Conservation (phyloP, 2,797 vertebrate genomes). For the Squalus acanthias region DNA sequence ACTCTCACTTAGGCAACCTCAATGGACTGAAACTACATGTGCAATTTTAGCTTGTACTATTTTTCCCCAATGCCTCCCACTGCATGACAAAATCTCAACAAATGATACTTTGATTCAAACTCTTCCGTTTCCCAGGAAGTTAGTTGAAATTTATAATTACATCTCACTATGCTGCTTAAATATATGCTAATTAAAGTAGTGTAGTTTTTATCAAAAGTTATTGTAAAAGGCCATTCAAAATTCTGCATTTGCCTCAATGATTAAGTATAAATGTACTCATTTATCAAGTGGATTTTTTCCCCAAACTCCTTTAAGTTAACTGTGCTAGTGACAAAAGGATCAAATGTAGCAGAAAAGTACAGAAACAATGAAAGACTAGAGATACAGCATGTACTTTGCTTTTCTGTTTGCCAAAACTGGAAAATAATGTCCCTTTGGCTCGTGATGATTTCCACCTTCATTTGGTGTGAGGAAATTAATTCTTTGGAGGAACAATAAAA, state of each 20-base stretch:
- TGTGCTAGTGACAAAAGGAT: background rate
- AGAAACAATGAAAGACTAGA: background rate
- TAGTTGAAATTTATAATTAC: background rate
- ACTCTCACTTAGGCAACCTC: background rate
- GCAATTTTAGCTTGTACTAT: background rate
- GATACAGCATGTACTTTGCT: background rate
- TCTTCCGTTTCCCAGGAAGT: background rate
- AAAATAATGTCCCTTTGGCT: background rate
- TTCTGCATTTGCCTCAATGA: background rate
- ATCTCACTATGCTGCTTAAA: background rate
- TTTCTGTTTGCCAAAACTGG: background rate
- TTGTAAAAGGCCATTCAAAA: background rate
- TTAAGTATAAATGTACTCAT: background rate
- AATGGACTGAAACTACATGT: slow-evolving; percentile 1
- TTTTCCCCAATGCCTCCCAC: background rate
- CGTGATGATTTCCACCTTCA: background rate
- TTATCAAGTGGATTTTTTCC: background rate
- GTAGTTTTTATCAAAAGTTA: background rate
- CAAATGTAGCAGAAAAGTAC: background rate
- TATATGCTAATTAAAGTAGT: background rate
- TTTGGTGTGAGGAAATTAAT: background rate
- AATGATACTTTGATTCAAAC: slow-evolving; percentile 6
- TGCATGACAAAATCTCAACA: background rate
- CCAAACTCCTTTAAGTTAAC: background rate
- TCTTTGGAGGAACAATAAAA: background rate